phyloP scores from a whole-genome alignment of 2,888 invertebrate species.

The Melanargia galathea region DNA sequence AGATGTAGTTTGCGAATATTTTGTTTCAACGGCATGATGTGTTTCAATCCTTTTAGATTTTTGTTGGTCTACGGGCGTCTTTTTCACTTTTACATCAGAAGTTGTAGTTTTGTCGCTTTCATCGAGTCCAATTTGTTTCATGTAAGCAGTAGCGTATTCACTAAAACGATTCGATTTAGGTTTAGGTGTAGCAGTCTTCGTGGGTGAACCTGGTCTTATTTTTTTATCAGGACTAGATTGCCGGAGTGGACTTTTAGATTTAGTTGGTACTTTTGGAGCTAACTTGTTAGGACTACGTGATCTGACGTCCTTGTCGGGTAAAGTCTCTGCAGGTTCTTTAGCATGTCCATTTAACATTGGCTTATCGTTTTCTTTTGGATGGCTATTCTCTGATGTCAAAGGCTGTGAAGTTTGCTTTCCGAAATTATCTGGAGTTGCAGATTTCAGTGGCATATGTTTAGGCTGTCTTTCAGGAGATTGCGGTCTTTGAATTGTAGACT shows the following conservation, averaged over 20 bases:
- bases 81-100: constrained; percentile 48
- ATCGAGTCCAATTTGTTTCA: constrained; percentile 73
- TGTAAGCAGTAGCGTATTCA: constrained; percentile 76
- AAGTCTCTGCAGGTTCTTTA: constrained; percentile 51
- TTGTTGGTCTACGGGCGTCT: constrained; percentile 37
- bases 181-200: constrained; percentile 57
- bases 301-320: constrained; percentile 49
- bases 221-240: constrained; percentile 71
- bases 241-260: constrained; percentile 59
- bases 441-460: constrained; percentile 38
- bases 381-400: constrained; percentile 26
- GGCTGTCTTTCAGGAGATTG: constrained; percentile 53
- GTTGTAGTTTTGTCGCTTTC: constrained; percentile 58
- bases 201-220: constrained; percentile 64
- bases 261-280: constrained; percentile 48
- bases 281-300: constrained; percentile 64
- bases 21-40: constrained; percentile 47
- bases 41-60: constrained; percentile 41
- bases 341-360: constrained; percentile 56
- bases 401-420: constrained; percentile 39
- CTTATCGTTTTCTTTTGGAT: constrained; percentile 47
- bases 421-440: constrained; percentile 45
- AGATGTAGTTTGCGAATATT: constrained; percentile 49
- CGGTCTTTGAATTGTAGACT: constrained; percentile 47
- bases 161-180: constrained; percentile 69